Evolutionary conservation across 2,113 vertebrate species (phyloP).

Genomic region (Fulica atra): DNA sequence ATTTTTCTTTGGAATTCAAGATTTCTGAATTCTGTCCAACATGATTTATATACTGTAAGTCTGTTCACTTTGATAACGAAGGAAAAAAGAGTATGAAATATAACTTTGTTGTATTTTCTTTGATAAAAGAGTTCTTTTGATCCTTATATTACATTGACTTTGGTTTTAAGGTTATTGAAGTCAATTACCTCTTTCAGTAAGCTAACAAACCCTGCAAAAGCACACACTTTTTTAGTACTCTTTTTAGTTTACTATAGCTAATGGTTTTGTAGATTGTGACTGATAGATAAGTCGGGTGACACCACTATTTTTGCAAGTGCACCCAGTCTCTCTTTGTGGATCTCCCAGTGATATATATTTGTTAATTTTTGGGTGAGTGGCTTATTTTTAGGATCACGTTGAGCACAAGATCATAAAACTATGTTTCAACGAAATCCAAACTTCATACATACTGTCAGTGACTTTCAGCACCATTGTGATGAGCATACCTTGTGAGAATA

Average conservation of each 20-base stretch:
- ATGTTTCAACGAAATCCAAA: neutral
- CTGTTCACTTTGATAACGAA: conserved; percentile 30
- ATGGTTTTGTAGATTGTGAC: neutral
- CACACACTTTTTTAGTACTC: neutral
- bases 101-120: conserved; percentile 28
- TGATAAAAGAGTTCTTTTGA: conserved; percentile 46
- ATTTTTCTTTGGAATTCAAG: conserved; percentile 7
- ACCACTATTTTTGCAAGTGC: neutral
- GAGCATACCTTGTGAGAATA: neutral
- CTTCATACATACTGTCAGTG: neutral
- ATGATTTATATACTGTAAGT: neutral
- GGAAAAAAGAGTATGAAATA: conserved; percentile 3
- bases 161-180: conserved; percentile 24
- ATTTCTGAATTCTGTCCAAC: conserved; percentile 40
- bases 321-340: neutral
- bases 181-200: conserved; percentile 34
- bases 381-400: neutral
- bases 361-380: neutral
- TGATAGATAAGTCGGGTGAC: neutral
- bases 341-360: neutral
- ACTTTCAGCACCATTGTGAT: accelerated
- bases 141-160: conserved; percentile 33
- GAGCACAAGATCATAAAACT: neutral
- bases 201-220: neutral
- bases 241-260: neutral